These are phyloP conservation scores for Cricetomys ansorgei DNA, from an alignment of 2,113 vertebrate genomes.

Conservation along the genomic window DNA sequence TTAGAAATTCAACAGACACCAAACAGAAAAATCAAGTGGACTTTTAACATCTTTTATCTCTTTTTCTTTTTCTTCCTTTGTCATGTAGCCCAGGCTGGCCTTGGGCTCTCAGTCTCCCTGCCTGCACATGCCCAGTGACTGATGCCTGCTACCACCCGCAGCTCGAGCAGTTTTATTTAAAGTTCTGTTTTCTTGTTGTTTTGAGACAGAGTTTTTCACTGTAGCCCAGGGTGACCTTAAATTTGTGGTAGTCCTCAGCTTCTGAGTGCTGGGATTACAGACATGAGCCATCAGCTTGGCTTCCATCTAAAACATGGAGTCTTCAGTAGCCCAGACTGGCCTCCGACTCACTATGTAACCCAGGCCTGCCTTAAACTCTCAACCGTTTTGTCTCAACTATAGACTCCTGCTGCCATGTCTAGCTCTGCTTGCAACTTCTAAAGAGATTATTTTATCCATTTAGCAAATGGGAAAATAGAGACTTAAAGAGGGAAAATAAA, in stretches of 20 bases:
- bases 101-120: neutral
- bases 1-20: neutral
- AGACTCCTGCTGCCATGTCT: neutral
- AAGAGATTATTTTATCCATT: neutral
- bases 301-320: neutral
- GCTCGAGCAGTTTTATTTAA: neutral
- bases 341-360: neutral
- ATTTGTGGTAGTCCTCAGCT: neutral
- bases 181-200: neutral
- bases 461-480: slow-evolving; percentile 18
- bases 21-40: neutral
- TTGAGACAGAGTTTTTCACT: neutral
- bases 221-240: neutral
- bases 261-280: neutral
- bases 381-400: no score
- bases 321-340: neutral
- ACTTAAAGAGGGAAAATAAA: neutral
- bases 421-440: neutral
- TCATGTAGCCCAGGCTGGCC: neutral
- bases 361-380: neutral
- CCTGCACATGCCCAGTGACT: neutral
- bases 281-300: neutral
- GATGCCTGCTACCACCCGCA: neutral
- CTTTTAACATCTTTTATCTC: no score
- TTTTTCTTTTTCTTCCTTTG: neutral